A percentile compares a stretch with the other conserved stretches of the same genome.
Conservation (phyloP, 1,140 invertebrate species). For the Hyposmocoma kahamanoa region DNA sequence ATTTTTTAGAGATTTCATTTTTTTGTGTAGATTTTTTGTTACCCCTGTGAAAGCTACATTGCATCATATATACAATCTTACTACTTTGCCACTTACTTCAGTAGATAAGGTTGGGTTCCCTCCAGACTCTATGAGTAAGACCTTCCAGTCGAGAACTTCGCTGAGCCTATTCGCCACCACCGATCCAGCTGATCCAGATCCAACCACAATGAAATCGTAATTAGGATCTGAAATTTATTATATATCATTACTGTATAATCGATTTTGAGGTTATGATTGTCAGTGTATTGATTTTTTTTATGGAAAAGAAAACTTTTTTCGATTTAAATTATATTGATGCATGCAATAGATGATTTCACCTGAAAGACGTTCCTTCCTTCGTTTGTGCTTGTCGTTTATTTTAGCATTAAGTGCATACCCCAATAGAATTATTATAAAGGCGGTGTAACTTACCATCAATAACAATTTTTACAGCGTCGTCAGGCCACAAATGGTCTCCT, state of each 20-base stretch:
- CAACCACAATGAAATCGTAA: conserved; percentile 86
- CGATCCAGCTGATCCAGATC: conserved; percentile 88
- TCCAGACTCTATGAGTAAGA: conserved; percentile 85
- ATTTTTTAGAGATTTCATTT: background rate
- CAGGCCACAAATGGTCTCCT: conserved; percentile 67
- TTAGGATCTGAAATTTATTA: conserved; percentile 55
- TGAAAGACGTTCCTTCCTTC: background rate
- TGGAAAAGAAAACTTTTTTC: background rate
- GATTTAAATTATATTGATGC: background rate
- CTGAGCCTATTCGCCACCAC: conserved; percentile 89
- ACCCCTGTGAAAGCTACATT: background rate
- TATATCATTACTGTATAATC: background rate
- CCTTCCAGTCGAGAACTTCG: conserved; percentile 80
- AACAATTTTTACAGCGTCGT: conserved; percentile 71
- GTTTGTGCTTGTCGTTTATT: background rate
- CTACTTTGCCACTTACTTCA: background rate
- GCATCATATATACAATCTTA: background rate
- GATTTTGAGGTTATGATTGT: background rate
- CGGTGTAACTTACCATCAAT: conserved; percentile 20
- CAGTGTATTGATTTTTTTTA: too few species aligned
- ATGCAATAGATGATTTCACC: background rate
- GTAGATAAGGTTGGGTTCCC: conserved; percentile 61
- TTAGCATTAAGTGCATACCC: too few species aligned
- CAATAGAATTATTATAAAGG: background rate
- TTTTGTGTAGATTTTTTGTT: too few species aligned